Evolutionary conservation across 2,888 invertebrate genomes (phyloP), one percentile per base, ranked within the genome.

Genomic region (Cheilosia grossa): DNA sequence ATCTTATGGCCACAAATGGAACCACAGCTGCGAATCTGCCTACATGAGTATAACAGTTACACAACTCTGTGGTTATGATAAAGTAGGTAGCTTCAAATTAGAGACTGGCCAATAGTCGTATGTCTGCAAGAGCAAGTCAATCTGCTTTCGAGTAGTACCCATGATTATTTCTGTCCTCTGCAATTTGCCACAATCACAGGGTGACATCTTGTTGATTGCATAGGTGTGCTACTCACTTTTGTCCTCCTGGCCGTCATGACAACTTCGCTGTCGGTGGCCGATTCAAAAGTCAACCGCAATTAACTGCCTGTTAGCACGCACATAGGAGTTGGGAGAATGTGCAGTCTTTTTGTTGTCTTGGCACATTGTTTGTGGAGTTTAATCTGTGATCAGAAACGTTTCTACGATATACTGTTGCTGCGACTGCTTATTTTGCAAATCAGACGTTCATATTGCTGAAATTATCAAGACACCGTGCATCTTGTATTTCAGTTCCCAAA

Each of bases 161-260:
- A 47, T n/a, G 44, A 9, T 9, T 30, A 30, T 30, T 7, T 30
- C 30, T 37, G 17, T 64, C 54, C 56, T 67, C 19, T 74, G 30
- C 51, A 81, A 69, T 74, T 81, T 75, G 61, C 9, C 30, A 63
- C 63, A 81, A 75, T 75, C 63, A 69, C 63, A 61, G 47, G 56
- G 81, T 56, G 81, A 75, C 69, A 69, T 69, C 67, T 69, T 69
- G 63, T 42, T 75, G 69, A 74, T 75, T 58, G 42, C 56, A 69
- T 56, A 49, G 9, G 15, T n/a, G 9, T 17, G n/a, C 17, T 17
- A 17, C 44, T 17, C 17, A 47, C 13, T 13, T 33, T 4, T 13
- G 37, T 13, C 1, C 4, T 13, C 13, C 44, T 17, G n/a, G 17
- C 44, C 6, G 15, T 19, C 47, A 6, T 9, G 49, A 61, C 27